Evolutionary conservation across 2,797 vertebrate genomes (phyloP).

Genomic region (Galaxias olidus): DNA sequence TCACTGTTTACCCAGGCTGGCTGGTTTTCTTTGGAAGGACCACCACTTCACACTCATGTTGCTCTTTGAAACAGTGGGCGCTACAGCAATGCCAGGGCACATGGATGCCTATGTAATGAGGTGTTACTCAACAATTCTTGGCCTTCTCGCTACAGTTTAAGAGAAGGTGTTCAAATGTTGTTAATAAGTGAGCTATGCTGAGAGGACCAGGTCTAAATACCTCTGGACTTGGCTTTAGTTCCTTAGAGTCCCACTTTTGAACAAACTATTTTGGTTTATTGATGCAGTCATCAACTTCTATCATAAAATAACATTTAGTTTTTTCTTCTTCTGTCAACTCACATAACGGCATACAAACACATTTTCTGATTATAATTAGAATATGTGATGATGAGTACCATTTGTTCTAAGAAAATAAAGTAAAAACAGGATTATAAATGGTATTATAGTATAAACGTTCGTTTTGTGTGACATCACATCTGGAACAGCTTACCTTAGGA

Average conservation of each 20-base stretch:
- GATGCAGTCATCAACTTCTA: too few relatives aligned
- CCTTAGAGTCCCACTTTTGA: neutral
- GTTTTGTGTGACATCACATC: too few relatives aligned
- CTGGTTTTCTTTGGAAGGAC: constrained; percentile 43
- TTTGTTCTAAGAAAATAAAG: too few relatives aligned
- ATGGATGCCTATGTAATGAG: constrained; percentile 28
- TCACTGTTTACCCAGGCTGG: constrained; percentile 39
- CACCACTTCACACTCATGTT: constrained; percentile 31
- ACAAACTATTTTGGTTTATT: too few relatives aligned
- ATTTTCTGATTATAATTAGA: too few relatives aligned
- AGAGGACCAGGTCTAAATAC: neutral
- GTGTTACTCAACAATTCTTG: constrained; percentile 24
- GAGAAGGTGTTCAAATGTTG: neutral
- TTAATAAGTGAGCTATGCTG: neutral
- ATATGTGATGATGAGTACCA: too few relatives aligned
- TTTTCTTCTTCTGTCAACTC: too few relatives aligned
- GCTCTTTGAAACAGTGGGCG: constrained; percentile 19
- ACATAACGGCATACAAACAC: too few relatives aligned
- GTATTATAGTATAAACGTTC: too few relatives aligned
- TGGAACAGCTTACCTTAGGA: too few relatives aligned
- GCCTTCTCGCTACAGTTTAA: constrained; percentile 15
- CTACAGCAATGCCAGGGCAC: constrained; percentile 17
- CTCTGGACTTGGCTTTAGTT: neutral
- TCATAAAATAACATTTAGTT: too few relatives aligned
- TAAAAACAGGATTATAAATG: too few relatives aligned